A percentile compares a stretch with the other conserved stretches of the same genome.
Conservation (phyloP, 2,797 vertebrate genomes). For the Crenuchus spilurus region DNA sequence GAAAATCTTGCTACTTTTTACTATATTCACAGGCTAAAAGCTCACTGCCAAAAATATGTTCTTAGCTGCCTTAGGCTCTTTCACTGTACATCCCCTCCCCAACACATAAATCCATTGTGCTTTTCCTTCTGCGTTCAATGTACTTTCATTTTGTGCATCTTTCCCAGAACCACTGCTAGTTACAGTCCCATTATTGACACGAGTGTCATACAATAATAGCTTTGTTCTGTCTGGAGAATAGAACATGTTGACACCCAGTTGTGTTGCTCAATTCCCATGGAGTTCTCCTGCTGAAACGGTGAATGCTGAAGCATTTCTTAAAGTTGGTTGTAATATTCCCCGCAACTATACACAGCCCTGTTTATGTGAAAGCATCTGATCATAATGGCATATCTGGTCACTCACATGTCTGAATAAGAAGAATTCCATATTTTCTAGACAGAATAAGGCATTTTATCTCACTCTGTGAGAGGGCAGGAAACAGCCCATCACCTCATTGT, state of each 20-base stretch:
- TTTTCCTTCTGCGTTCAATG: conserved; percentile 7
- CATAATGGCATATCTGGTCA: conserved; percentile 52
- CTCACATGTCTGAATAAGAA: conserved; percentile 29
- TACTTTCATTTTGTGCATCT: conserved; percentile 42
- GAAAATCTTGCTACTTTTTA: no score
- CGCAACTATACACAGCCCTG: conserved; percentile 23
- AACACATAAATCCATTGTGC: conserved; percentile 22
- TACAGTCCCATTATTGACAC: conserved; percentile 60
- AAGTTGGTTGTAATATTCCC: conserved; percentile 45
- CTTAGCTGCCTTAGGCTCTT: no score
- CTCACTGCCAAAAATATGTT: no score
- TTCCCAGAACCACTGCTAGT: conserved; percentile 47
- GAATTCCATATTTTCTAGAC: conserved; percentile 35
- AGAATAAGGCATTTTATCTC: conserved; percentile 45
- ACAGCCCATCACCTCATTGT: conserved; percentile 38
- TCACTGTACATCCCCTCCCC: no score
- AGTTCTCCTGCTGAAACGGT: conserved; percentile 39
- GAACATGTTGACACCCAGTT: conserved; percentile 53
- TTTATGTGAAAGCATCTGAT: conserved; percentile 59
- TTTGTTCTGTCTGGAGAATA: conserved; percentile 53
- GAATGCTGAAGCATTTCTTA: conserved; percentile 50
- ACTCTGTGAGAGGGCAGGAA: conserved; percentile 14
- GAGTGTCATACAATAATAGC: conserved; percentile 60
- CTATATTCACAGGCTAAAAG: no score
- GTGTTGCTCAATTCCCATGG: conserved; percentile 51